Base-by-base conservation (phyloP, 1,140 invertebrate genomes). In the Papilio aristodemus region DNA sequence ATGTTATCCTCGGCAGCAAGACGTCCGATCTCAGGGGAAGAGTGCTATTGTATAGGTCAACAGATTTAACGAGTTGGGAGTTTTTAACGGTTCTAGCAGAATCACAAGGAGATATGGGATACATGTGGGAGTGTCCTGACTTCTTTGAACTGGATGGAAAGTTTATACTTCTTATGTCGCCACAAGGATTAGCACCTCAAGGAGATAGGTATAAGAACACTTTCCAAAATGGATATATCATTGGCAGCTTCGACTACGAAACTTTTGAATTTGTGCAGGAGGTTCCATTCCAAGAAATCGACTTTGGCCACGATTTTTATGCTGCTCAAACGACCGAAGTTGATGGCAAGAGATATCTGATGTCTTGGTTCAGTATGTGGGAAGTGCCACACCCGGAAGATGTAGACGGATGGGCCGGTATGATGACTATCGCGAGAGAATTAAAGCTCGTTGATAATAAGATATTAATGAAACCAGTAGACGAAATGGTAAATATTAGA, bases 301-400 rank as follows among this genome's bases (percentile, higher is more conserved):
- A 91, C 68, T 91, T 73, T 58, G 90, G 90, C 0, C 90, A 91
- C 63, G 90, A 91, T 54, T 91, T 91, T 59, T 92, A 92, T 63
- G 91, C 90, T 11, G 83, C 89, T n/a, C 87, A 89, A 57, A 89
- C 90, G 0, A 83, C 76, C 13, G 80, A 86, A 54, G 71, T 74
- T 6, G 79, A 91, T 71, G 90, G 90, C 0, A 85, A 75, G n/a
- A 81, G 90, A 50, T 83, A 86, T 25, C 14, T 90, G 6, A 69
- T 90, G 10, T 85, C 74, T 11, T 92, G 91, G 91, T 85, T 92
- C 43, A 83, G 70, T 27, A 91, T 89, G 88, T 92, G 91, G 91
- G 89, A 91, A 2, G 77, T 77, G 0, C 73, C 80, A 3, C 79
- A 84, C 38, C 82, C 80, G 2, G 90, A 92, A 70, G 84, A 76